Evolutionary conservation across 2,888 invertebrate species (phyloP), one percentile per base, ranked within the genome.

Genomic region (Cantharis nigra): DNA sequence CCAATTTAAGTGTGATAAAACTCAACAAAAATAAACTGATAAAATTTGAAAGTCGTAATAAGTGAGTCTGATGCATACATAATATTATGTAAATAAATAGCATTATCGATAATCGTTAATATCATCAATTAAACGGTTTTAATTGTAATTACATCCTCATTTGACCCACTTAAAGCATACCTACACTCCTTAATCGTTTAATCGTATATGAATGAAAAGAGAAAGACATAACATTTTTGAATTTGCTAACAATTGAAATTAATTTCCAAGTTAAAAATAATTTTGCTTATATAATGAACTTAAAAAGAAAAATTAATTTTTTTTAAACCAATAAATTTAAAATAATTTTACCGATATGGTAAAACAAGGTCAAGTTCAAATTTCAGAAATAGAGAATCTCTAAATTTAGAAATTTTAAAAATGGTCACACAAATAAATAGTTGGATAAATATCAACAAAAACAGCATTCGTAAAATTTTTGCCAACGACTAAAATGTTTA

Each of bases 351-450:
- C 9, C 49, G n/a, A 49, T 49, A 7, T 5, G 2, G 7, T n/a
- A 2, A 49, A 49, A 49, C 49, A 49, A 49, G 49, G 49, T 49
- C 49, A 49, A 49, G 49, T 49, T 49, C 49, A 49, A 49, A 49
- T n/a, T 49, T 49, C n/a, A 49, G 49, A 49, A 49, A 49, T n/a
- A n/a, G 49, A n/a, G 49, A n/a, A n/a, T n/a, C 49, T 49, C 7
- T 69, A 62, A 74, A 49, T n/a, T 73, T 74, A 72, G 63, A 69
- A 67, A 20, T 67, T 33, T 11, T 63, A 70, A 72, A 75, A 71
- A 75, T 65, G 67, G 28, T 7, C 49, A 49, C 75, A 79, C 9
- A 62, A 63, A 72, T 65, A 63, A 49, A 49, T 70, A 49, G 70
- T 76, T 74, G 64, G 67, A 63, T 71, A 65, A 62, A 70, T 71